These are phyloP conservation scores for Drosophila seguyi DNA, from an alignment of 1,140 invertebrate genomes.

Conservation along the genomic window DNA sequence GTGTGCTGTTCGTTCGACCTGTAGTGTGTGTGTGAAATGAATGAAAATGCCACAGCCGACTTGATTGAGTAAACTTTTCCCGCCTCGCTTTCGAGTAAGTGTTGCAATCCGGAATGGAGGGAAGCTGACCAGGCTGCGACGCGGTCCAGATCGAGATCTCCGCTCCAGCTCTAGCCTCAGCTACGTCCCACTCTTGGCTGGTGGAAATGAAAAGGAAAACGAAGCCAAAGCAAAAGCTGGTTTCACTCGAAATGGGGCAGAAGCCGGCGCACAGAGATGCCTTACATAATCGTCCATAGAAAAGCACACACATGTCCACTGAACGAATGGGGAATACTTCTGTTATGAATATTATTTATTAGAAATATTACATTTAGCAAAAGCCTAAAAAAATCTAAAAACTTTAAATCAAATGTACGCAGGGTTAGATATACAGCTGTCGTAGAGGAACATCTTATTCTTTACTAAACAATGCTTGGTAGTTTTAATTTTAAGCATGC, in stretches of 20 bases:
- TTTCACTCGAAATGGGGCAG: slow-evolving; percentile 44
- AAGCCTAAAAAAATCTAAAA: too few species aligned
- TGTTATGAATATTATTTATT: too few species aligned
- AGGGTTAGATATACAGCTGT: too few species aligned
- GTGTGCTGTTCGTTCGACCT: background rate
- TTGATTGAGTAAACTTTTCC: slow-evolving; percentile 45
- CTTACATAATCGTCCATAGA: slow-evolving; percentile 39
- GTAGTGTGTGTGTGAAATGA: slow-evolving; percentile 24
- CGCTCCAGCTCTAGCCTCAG: background rate
- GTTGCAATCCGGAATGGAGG: slow-evolving; percentile 30
- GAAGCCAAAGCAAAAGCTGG: slow-evolving; percentile 31
- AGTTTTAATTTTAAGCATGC: too few species aligned
- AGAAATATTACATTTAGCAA: too few species aligned
- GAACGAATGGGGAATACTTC: background rate
- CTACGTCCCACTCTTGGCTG: slow-evolving; percentile 17
- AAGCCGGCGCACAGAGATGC: slow-evolving; percentile 26
- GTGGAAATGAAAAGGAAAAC: slow-evolving; percentile 53
- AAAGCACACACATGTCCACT: slow-evolving; percentile 37
- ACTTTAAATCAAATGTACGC: too few species aligned
- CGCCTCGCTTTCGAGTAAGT: slow-evolving; percentile 37
- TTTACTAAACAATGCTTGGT: too few species aligned
- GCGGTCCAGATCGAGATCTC: slow-evolving; percentile 39
- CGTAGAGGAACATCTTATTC: too few species aligned
- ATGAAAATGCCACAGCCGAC: slow-evolving; percentile 30
- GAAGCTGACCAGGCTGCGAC: slow-evolving; percentile 29